phyloP scores from a whole-genome alignment of 2,888 invertebrate species.

The Leucophenga maculata region DNA sequence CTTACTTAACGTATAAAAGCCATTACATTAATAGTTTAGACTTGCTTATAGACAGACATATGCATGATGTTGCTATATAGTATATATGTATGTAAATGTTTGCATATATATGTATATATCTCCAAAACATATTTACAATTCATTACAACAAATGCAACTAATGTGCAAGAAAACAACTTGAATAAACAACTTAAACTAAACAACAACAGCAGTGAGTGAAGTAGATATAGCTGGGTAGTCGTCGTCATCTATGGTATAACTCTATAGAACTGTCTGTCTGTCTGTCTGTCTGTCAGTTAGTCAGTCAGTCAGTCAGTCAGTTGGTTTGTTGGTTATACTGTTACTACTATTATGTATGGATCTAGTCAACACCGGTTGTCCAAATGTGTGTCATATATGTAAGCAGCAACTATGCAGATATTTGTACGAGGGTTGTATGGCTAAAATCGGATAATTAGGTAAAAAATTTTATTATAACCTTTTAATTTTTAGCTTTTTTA shows the following conservation, averaged over 20 bases:
- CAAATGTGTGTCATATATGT: conserved; percentile 8
- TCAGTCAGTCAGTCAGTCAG: background rate
- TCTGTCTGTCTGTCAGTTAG: conserved; percentile 3
- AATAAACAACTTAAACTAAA: background rate
- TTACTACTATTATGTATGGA: background rate
- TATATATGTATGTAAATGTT: no score
- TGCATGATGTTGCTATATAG: no score
- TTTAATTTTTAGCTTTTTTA: no score
- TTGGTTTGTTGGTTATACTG: conserved; percentile 1
- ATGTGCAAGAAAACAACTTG: conserved; percentile 10
- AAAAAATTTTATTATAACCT: no score
- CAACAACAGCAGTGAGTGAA: background rate
- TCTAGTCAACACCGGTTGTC: background rate
- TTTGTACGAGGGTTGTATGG: no score
- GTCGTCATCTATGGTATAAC: no score
- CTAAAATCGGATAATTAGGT: no score
- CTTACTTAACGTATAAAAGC: no score
- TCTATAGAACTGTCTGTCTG: background rate
- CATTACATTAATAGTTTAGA: no score
- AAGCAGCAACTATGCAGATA: no score
- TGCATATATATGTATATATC: no score
- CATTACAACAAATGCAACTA: conserved; percentile 7
- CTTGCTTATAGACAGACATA: no score
- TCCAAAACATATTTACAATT: background rate
- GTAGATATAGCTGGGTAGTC: background rate